Evolutionary conservation across 2,113 vertebrate species (phyloP), one percentile per base, ranked within the genome.

Genomic region (Apus apus): DNA sequence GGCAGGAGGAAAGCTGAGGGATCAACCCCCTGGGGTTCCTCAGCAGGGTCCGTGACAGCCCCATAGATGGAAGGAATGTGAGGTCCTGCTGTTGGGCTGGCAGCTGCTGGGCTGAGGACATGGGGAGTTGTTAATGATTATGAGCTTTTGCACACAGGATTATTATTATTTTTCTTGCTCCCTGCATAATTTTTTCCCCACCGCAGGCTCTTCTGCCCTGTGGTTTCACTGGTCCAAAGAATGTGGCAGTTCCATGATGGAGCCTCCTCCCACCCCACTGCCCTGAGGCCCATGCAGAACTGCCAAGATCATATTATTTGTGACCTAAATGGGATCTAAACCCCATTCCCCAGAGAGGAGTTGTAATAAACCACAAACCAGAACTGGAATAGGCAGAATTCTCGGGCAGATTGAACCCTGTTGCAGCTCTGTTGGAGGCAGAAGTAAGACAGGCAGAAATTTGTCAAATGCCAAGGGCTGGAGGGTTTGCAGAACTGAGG

Each of bases 341-440:
- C 61, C 57, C 58, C 53, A 3, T 40, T 86, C 76, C 72, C 76
- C 2, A 1, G 38, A 83, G 67, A 80, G 68, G 62, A 84, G 87
- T 36, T 72, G 81, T 77, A 80, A 86, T 17, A 61, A 94, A 53
- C 72, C 93, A 50, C 90, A 89, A 83, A n/a, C 66, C 76, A 25
- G 32, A 85, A 48, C 87, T 71, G 30, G 87, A 72, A 53, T 0
- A 21, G 57, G 84, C 57, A 75, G 30, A 74, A 62, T 62, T 93
- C 80, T 72, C 2, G 0, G 30, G 25, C 22, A 4, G 5, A 8
- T 7, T 29, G 67, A 46, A 29, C 29, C 9, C 51, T 1, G 1
- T 8, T 22, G 62, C 67, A 84, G 76, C 50, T 40, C 53, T 3
- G 2, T 0, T 9, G 30, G 38, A 50, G 75, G 6, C 80, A 74